Evolutionary conservation across 2,797 vertebrate species (phyloP), one percentile per base, ranked within the genome.

Genomic region (Acrossocheilus wenchowensis): DNA sequence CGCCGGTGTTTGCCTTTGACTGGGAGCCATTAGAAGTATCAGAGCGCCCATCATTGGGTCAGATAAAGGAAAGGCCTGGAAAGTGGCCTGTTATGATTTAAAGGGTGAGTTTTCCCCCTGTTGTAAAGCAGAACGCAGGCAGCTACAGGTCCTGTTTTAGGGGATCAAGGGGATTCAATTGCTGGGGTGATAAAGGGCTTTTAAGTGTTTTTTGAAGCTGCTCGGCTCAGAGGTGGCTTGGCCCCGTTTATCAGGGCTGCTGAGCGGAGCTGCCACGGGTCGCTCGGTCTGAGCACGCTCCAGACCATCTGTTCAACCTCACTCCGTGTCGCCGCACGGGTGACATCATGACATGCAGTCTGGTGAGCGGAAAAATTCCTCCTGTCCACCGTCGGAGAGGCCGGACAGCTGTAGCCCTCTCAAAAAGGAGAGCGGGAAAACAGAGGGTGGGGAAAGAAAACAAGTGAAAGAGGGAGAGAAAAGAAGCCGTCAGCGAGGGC

Each of bases 311-410:
- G 94, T 92, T 94, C 92, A 93, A 90, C 87, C 91, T 95, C 94
- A 89, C 85, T 81, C 87, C 87, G 87, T 91, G 93, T 93, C 91
- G 87, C 92, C 86, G 39, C 84, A 6, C 75, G 87, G 86, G 92
- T 94, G 93, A 94, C 93, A 93, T 95, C 94, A 94, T 93, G 92
- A 91, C 93, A 91, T 92, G 93, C 89, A 91, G 72, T 78, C 83
- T 41, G 64, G 91, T 89, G 72, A 81, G 89, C 69, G 91, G 93
- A 94, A 95, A 94, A 94, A 94, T 94, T 91, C 90, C 90, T 84
- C 90, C 87, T 14, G 89, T 87, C 90, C 87, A 30, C 72, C 45
- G 45, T 62, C 23, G 64, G 12, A 84, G 83, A 82, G 69, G 72
- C 84, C 64, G 73, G 87, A 87, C 78, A 87, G 86, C 71, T 71